Percentiles rank a stretch among this genome's conserved stretches.
phyloP scores from a whole-genome alignment of 2,888 invertebrate genomes.

The Agrenia bidenticulata region DNA sequence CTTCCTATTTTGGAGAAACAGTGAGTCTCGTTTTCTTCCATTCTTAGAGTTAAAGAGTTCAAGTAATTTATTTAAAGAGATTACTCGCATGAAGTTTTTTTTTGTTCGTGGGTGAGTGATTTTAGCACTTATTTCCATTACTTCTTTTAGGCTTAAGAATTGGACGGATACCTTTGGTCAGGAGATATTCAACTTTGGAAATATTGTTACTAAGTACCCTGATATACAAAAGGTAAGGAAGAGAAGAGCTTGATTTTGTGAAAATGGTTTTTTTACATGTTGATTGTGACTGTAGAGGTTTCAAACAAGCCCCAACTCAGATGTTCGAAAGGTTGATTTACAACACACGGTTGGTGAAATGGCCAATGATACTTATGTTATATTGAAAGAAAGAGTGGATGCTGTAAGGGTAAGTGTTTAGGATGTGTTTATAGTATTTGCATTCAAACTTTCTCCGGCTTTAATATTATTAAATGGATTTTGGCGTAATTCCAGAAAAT shows the following conservation, averaged over 20 bases:
- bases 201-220: constrained; percentile 72
- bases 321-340: constrained; percentile 78
- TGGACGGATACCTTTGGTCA: constrained; percentile 79
- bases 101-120: no score
- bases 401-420: constrained; percentile 58
- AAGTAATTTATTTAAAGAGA: no score
- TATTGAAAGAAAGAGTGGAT: constrained; percentile 84
- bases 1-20: constrained; percentile 5
- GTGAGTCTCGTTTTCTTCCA: constrained; percentile 2
- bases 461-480: no score
- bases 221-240: constrained; percentile 76
- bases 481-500: constrained; percentile 41
- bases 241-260: no score
- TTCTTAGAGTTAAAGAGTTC: no score
- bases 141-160: constrained; percentile 68
- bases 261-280: no score
- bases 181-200: constrained; percentile 75
- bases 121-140: no score
- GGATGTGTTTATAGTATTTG: not conserved
- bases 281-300: constrained; percentile 66
- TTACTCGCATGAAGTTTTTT: no score
- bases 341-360: constrained; percentile 73
- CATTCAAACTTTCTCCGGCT: not conserved
- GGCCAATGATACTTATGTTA: constrained; percentile 75
- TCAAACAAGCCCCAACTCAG: constrained; percentile 63